Conservation (phyloP, 2,113 vertebrate species). For the Manacus vitellinus region DNA sequence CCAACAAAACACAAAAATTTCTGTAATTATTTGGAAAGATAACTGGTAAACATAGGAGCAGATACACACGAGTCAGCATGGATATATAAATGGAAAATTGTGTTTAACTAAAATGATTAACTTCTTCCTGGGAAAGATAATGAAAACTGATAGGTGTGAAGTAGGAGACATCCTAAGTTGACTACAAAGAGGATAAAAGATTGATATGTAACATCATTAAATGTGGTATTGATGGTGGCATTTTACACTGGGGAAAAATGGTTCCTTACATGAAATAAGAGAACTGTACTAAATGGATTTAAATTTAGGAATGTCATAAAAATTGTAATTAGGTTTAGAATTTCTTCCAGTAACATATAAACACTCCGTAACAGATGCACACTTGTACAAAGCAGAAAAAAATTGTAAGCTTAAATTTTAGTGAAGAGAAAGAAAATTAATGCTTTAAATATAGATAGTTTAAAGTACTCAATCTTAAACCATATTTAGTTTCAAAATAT, state of each 20-base stretch:
- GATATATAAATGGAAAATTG: background rate
- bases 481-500: background rate
- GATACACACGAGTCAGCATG: background rate
- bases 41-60: background rate
- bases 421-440: background rate
- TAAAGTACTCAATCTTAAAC: background rate
- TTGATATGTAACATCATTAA: conserved; percentile 33
- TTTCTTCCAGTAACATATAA: background rate
- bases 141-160: conserved; percentile 46
- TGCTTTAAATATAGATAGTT: background rate
- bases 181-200: conserved; percentile 1
- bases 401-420: background rate
- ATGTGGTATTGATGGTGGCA: background rate
- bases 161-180: background rate
- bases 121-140: conserved; percentile 19
- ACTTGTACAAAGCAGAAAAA: background rate
- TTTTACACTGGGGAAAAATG: conserved; percentile 11
- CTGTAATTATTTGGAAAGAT: background rate
- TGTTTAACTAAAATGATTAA: background rate
- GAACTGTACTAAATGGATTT: background rate
- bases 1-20: background rate
- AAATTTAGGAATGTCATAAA: background rate
- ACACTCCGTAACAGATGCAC: accelerated
- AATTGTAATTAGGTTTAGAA: background rate
- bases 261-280: background rate